Evolutionary conservation across 2,797 vertebrate species (phyloP).

Genomic region (Cryptoblepharus egeriae): DNA sequence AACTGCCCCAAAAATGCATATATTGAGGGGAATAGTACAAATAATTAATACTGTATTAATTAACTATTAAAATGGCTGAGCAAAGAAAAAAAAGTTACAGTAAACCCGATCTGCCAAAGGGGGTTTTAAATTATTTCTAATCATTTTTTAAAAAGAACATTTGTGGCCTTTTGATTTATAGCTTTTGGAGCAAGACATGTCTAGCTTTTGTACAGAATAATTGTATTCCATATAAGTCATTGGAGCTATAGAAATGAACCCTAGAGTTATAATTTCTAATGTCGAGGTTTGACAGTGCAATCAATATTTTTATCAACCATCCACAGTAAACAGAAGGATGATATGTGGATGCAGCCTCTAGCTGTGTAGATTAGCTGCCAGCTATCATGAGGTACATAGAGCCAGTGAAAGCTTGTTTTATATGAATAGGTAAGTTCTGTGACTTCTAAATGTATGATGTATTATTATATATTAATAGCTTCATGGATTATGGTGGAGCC

Average conservation of each 20-base stretch:
- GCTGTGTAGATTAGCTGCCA: fast-evolving
- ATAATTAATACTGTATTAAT: too few species aligned
- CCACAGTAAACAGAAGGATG: neutral
- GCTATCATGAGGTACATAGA: neutral
- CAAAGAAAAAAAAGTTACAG: neutral
- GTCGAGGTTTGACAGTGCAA: fast-evolving
- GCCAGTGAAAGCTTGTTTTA: neutral
- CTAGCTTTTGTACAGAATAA: constrained; percentile 15
- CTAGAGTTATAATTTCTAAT: fast-evolving
- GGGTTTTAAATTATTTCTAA: neutral
- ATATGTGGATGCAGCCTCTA: neutral
- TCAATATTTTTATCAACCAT: neutral
- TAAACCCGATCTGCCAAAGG: neutral
- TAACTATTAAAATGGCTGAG: constrained; percentile 13
- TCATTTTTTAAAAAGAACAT: constrained; percentile 1
- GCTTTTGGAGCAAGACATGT: neutral
- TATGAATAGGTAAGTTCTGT: fast-evolving
- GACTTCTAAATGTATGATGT: neutral
- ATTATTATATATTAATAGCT: neutral
- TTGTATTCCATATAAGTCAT: neutral
- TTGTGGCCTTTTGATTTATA: constrained; percentile 22
- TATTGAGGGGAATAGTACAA: too few species aligned
- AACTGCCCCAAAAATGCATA: too few species aligned
- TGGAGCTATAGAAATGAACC: fast-evolving
- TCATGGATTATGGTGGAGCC: neutral